phyloP scores from a whole-genome alignment of 2,113 vertebrate genomes.

The Peromyscus californicus region DNA sequence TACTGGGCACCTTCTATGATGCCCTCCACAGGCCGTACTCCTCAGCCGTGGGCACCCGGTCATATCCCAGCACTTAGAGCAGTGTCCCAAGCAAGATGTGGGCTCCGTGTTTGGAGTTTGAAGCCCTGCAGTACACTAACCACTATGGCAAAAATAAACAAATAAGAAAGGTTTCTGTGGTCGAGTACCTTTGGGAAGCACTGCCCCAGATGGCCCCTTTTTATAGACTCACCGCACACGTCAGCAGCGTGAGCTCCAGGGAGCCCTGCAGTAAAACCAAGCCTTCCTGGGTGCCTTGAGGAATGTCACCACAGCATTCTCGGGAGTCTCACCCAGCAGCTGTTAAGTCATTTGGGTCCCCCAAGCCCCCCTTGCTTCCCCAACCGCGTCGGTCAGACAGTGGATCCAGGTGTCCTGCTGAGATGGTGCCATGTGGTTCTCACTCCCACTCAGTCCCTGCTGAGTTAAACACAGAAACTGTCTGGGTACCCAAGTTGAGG shows the following conservation, averaged over 20 bases:
- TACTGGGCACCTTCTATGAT: no score
- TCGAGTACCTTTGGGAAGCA: conserved; percentile 71
- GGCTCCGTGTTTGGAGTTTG: background rate
- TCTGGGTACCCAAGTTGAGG: background rate
- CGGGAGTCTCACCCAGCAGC: background rate
- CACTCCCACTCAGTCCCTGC: background rate
- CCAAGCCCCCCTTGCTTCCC: background rate
- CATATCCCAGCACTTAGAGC: background rate
- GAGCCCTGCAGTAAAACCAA: conserved; percentile 32
- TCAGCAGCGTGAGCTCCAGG: conserved; percentile 68
- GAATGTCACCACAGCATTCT: background rate
- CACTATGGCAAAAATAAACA: background rate
- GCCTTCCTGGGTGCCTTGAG: background rate
- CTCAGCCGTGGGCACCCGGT: background rate
- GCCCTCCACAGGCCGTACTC: background rate
- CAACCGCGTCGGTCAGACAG: background rate
- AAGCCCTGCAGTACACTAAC: background rate
- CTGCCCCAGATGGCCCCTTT: conserved; percentile 54
- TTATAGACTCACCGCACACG: conserved; percentile 69
- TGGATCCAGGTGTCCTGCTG: background rate
- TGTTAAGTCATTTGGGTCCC: background rate
- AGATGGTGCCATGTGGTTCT: background rate
- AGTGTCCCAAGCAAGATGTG: background rate
- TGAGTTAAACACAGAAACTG: background rate
- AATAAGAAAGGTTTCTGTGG: conserved; percentile 62